Percentiles rank a stretch among this genome's conserved stretches.
Conservation (phyloP, 2,888 invertebrate species). For the Dyspetes luteomarginatus region DNA sequence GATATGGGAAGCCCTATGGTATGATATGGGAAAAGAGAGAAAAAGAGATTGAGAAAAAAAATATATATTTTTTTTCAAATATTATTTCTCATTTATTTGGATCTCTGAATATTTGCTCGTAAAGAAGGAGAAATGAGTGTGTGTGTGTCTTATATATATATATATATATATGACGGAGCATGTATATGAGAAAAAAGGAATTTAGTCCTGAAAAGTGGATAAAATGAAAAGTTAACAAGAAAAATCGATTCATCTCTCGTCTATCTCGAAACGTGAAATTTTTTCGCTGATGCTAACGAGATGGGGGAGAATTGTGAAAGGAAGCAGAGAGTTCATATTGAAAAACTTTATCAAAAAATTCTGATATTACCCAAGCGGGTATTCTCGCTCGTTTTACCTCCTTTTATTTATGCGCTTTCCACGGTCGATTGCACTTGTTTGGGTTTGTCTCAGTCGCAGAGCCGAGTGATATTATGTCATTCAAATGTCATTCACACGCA, state of each 20-base stretch:
- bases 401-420: no score
- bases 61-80: background rate
- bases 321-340: no score
- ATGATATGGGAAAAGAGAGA: background rate
- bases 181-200: background rate
- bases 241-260: background rate
- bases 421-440: no score
- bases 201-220: background rate
- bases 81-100: background rate
- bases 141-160: background rate
- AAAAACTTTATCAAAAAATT: no score
- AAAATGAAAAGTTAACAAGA: background rate
- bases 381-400: no score
- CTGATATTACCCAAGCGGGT: no score
- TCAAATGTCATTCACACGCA: no score
- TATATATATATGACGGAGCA: background rate
- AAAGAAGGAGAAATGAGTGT: background rate
- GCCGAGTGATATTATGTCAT: no score
- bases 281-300: background rate
- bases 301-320: conserved; percentile 6
- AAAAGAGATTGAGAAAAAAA: background rate
- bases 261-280: background rate
- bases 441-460: no score
- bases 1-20: no score
- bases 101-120: no score